phyloP scores from a whole-genome alignment of 2,888 invertebrate species.

The Unio delphinus region DNA sequence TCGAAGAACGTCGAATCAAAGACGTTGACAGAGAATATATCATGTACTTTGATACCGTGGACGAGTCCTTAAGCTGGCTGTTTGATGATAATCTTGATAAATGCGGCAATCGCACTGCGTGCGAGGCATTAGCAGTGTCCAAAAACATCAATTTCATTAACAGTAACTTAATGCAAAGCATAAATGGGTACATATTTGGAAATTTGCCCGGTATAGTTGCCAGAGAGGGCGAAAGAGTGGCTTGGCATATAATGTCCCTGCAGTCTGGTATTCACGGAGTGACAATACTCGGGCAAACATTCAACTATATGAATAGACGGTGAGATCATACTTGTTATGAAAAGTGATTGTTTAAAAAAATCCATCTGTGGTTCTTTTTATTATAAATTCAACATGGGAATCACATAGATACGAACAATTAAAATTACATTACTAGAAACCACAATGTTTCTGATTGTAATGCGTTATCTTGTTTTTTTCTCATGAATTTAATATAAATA shows the following conservation, averaged over 20 bases:
- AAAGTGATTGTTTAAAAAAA: too few relatives aligned
- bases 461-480: too few relatives aligned
- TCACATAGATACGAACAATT: too few relatives aligned
- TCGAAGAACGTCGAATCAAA: constrained; percentile 3
- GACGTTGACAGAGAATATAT: constrained; percentile 44
- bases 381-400: too few relatives aligned
- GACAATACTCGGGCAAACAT: constrained; percentile 21
- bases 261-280: constrained; percentile 27
- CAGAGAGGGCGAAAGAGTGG: constrained; percentile 34
- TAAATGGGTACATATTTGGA: constrained; percentile 43
- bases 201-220: constrained; percentile 34
- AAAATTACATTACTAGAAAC: too few relatives aligned
- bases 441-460: too few relatives aligned
- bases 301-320: too few relatives aligned
- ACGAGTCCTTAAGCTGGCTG: constrained; percentile 43
- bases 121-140: constrained; percentile 8
- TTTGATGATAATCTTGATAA: constrained; percentile 27
- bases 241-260: constrained; percentile 26
- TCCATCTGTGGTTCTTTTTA: too few relatives aligned
- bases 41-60: constrained; percentile 36
- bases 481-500: too few relatives aligned
- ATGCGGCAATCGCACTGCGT: constrained; percentile 29
- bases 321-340: too few relatives aligned
- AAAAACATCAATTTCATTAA: constrained; percentile 3
- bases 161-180: constrained; percentile 20